Base-by-base conservation (phyloP, 1,140 invertebrate genomes). In the Hyphantria cunea region DNA sequence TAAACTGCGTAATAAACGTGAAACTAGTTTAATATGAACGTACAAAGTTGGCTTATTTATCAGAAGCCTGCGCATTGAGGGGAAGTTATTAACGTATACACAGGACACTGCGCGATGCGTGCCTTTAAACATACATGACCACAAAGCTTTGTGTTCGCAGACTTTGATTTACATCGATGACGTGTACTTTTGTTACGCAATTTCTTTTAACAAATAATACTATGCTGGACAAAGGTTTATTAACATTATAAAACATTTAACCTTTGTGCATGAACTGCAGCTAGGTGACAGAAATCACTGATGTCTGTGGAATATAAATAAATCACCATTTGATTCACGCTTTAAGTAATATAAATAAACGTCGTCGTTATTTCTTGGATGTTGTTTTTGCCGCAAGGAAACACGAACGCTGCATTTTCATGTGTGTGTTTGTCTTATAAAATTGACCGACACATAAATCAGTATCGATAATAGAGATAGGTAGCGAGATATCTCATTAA, bases 271-370 rank as follows among this genome's bases (percentile, higher is more conserved):
- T 61, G 50, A 66, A 59, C 56, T 66, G 14, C 41, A 49, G 41
- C 68, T 71, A 76, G 74, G 74, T 79, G 74, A 66, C 59, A 64
- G 51, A 66, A 37, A 33, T 32, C 42, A 51, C 17, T 53, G 42
- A 66, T 65, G 72, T 64, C 58, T 48, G 39, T 42, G 15, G 67
- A 77, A 72, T 74, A 72, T 66, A 66, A 78, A 80, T 74, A 76
- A 72, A 76, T 70, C 60, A 55, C 69, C 54, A 54, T 59, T 72
- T 74, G 66, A 71, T 58, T 69, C 67, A 72, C 50, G 49, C 64
- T 32, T 47, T 48, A 64, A 60, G 62, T 42, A 58, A 63, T 49
- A 55, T 49, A 54, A 54, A 56, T 58, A 39, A 62, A 60, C 55
- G 51, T 34, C 50, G 39, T 67, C 52, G 53, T 62, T 62, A 62